Base-by-base conservation (phyloP, 2,113 vertebrate species). In the Stigmatopora nigra region DNA sequence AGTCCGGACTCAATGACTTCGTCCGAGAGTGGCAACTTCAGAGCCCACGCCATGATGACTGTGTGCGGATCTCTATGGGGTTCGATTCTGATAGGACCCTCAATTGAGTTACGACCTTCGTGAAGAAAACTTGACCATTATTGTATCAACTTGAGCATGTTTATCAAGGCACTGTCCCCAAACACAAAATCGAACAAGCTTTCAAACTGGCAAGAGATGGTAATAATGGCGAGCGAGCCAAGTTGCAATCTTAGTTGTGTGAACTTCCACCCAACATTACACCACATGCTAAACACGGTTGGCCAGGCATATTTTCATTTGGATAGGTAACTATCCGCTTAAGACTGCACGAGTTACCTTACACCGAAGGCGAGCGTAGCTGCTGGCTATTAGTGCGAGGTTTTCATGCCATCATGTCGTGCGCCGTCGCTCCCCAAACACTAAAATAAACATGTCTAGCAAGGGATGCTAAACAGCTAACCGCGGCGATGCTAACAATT, bases 1-100 rank as follows among this genome's bases (percentile, higher is more conserved):
- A 99, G 90, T 72, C 95, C 96, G 0, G 95, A 97, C 86, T 98
- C 96, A 35, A 98, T 98, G 89, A 96, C 96, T 79, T 99, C 96
- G 31, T 98, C 96, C 0, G 96, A 93, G 75, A 98, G 92, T 2
- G 96, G 96, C 82, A 99, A 78, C 88, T 98, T 99, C 78, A 97
- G 87, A 63, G 96, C 93, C 96, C 96, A 98, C 68, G 96, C 94
- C 96, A 98, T 97, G 81, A 70, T 76, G 80, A 72, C 38, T 61
- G 35, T 61, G 62, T 22, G 76, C 2, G 11, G 75, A 58, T 64
- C 58, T 75, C 58, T 45, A 57, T 36, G 44, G 72, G 63, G 59
- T 66, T 68, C 38, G 65, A 52, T 46, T 74, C 45, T 70, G 61
- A 51, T 10, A 51, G 46, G 45, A 69, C 61, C 60, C 67, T 60